These are phyloP conservation scores for Acrocephalus arundinaceus DNA, from an alignment of 2,113 vertebrate genomes.

Conservation along the genomic window DNA sequence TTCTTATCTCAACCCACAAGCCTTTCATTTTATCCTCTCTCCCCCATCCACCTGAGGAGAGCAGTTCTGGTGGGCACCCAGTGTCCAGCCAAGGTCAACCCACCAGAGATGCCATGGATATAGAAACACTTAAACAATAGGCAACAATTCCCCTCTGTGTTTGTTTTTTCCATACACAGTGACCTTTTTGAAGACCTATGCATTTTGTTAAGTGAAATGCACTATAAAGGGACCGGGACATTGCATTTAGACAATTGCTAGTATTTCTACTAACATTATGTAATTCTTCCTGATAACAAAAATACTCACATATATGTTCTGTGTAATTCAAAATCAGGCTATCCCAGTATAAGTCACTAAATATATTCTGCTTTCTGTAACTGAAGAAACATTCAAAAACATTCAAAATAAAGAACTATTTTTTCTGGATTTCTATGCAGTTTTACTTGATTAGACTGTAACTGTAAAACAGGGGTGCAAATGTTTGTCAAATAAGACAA, in stretches of 20 bases:
- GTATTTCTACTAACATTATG: not conserved
- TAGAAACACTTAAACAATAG: not conserved
- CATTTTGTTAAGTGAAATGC: not conserved
- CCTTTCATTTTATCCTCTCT: not conserved
- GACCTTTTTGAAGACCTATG: not conserved
- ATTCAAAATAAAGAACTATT: not conserved
- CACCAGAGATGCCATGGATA: not conserved
- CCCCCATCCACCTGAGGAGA: not conserved
- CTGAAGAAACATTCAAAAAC: not conserved
- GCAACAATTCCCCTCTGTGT: not conserved
- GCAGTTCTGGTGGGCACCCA: rapidly evolving
- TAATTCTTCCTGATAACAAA: not conserved
- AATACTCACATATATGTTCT: not conserved
- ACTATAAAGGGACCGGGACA: not conserved
- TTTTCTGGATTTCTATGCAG: not conserved
- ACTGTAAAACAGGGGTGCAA: not conserved
- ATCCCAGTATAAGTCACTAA: not conserved
- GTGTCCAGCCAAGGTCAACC: not conserved
- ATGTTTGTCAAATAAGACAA: not conserved
- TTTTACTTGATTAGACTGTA: not conserved
- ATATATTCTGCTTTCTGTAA: not conserved
- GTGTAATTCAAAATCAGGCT: not conserved
- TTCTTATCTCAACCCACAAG: not conserved
- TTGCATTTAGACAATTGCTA: not conserved
- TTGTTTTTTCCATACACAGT: not conserved